phyloP scores from a whole-genome alignment of 1,140 invertebrate genomes.

The Streblospio benedicti region DNA sequence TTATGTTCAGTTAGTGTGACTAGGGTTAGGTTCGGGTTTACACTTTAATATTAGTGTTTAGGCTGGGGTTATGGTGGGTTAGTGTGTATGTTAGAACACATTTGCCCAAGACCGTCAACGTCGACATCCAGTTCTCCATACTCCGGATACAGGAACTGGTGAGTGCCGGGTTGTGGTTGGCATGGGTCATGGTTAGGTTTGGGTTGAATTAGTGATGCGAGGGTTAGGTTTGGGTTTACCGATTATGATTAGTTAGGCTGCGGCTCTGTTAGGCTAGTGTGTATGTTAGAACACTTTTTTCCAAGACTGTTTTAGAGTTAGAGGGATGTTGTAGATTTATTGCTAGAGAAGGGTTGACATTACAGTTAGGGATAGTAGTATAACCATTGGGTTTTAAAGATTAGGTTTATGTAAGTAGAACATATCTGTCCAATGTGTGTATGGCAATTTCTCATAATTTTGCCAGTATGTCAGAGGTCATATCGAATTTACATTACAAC shows the following conservation, averaged over 20 bases:
- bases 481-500: no score
- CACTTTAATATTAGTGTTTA: neutral
- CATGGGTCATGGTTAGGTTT: neutral
- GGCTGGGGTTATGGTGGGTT: neutral
- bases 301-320: neutral
- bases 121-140: constrained; percentile 9
- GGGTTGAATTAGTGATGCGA: neutral
- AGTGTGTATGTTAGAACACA: neutral
- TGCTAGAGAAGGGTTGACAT: neutral
- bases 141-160: constrained; percentile 13
- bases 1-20: neutral
- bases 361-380: no score
- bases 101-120: constrained; percentile 7
- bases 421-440: no score
- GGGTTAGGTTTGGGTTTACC: no score
- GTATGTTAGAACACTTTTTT: neutral
- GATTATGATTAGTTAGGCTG: neutral
- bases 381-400: no score
- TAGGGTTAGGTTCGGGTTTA: no score
- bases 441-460: no score
- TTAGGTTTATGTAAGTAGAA: no score
- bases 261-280: neutral
- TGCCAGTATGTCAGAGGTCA: no score
- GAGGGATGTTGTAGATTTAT: neutral
- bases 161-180: neutral